Base-by-base conservation (phyloP, 2,797 vertebrate genomes). In the Tokudaia muenninki region DNA sequence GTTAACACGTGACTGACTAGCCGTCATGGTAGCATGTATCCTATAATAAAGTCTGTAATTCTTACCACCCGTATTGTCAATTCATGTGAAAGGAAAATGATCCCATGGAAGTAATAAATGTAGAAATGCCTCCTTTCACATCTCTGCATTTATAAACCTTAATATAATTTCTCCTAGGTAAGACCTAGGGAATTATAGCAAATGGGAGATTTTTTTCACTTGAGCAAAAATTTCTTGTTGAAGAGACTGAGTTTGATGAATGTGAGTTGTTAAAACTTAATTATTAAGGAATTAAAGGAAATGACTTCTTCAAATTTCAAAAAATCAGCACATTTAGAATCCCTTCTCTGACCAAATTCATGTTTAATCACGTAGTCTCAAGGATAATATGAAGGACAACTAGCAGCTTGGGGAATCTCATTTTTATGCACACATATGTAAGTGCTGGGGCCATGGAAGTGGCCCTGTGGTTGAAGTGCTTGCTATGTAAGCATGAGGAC, bases 41-140 rank as follows among this genome's bases (percentile, higher is more conserved):
- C 74, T 95, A 92, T 88, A 91, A 93, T 93, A 91, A 70, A 63
- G 57, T 59, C 57, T 96, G 24, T 79, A 75, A 37, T 70, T 37
- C 17, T 79, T 57, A 47, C 13, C 3, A 96, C 44, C 92, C 96
- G 50, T 90, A 90, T 94, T 96, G 95, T 96, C 94, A 93, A 94
- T 92, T 89, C 92, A 89, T 75, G 92, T 97, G 7, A 90, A 95
- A 63, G 16, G 29, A 90, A 97, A 52, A 59, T 86, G 92, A 59
- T 90, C 83, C 34, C 91, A 5, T 63, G 95, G 47, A 22, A n/a
- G 90, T 70, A 84, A 65, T 81, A 94, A 92, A 87, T 91, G 29
- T 81, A 93, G 83, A 95, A 96, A 95, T 90, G 72, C n/a, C 47
- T 95, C 65, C n/a, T 92, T 0, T 90, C 31, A 83, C 87, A 80